Evolutionary conservation across 1,140 invertebrate genomes (phyloP), one percentile per base, ranked within the genome.

Genomic region (Brachionus paranguensis): DNA sequence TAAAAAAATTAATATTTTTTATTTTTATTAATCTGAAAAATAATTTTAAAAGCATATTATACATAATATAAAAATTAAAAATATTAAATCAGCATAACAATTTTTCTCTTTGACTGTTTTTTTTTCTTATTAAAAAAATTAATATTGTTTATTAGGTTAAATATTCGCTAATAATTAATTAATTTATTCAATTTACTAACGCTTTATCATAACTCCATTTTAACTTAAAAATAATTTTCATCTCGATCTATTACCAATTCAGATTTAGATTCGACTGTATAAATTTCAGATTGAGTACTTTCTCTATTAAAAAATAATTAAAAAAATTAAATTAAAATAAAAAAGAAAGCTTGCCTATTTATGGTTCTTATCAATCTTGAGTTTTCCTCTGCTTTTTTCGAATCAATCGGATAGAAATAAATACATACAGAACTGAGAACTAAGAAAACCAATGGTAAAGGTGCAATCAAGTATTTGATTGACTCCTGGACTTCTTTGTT

Each of bases 391-490:
- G 78, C 78, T 60, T 41, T 47, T 81, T 81, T 81, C 2, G 53
- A 60, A 41, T 81, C 53, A 27, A 81, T 81, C 12, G 78, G 78
- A 81, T 81, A 81, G 45, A 81, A 81, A 68, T 65, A 81, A 10
- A 81, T 60, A 1, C 37, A 45, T 3, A 45, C 5, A 7, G 24
- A 64, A 55, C 78, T 81, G 0, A 60, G 37, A 12, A 81, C 4
- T 11, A 64, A 10, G 6, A 81, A 64, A 41, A 81, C 11, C 27
- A 81, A 43, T 27, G 78, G 78, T 5, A 45, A 24, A 17, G 64
- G 53, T 24, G 78, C 17, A 8, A 68, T 64, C 41, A 81, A 45
- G 37, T 64, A 68, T 64, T 64, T 81, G n/a, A 81, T 64, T 24
- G 78, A 27, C 20, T 27, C 2, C n/a, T 45, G 7, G 3, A 81